A percentile compares a stretch with the other conserved stretches of the same genome.
phyloP scores from a whole-genome alignment of 1,140 invertebrate genomes.

The Drosophila yakuba region DNA sequence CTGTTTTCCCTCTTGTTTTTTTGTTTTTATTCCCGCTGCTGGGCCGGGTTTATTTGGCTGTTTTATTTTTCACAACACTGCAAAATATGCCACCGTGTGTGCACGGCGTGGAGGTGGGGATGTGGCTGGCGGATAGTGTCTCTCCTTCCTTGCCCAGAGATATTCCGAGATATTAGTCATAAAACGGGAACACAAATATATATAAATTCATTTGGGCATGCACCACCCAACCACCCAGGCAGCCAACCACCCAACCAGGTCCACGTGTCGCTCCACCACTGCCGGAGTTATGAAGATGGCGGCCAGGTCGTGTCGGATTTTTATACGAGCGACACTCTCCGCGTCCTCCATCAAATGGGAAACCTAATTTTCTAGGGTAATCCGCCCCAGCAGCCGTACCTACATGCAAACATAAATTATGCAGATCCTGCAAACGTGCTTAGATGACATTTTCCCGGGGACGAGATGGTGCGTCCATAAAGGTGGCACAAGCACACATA shows the following conservation, averaged over 20 bases:
- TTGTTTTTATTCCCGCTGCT: constrained; percentile 26
- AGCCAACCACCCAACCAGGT: constrained; percentile 4
- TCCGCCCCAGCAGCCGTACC: constrained; percentile 59
- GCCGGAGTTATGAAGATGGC: constrained; percentile 74
- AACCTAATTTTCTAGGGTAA: constrained; percentile 84
- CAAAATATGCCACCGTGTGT: constrained; percentile 65
- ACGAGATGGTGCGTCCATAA: constrained; percentile 66
- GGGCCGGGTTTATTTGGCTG: constrained; percentile 75
- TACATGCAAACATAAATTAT: constrained; percentile 82
- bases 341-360: constrained; percentile 68
- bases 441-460: constrained; percentile 74
- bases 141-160: constrained; percentile 49
- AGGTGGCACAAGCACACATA: constrained; percentile 51
- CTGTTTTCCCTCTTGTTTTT: constrained; percentile 49
- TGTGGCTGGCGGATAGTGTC: constrained; percentile 52
- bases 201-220: constrained; percentile 80
- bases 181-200: constrained; percentile 73
- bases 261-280: constrained; percentile 7
- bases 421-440: constrained; percentile 84
- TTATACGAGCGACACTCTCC: constrained; percentile 75
- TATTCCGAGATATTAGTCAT: constrained; percentile 82
- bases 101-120: background rate
- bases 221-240: constrained; percentile 25
- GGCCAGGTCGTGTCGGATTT: constrained; percentile 72
- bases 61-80: constrained; percentile 80